These are phyloP conservation scores for Microtus montanus DNA, from an alignment of 2,113 vertebrate species.

Conservation along the genomic window DNA sequence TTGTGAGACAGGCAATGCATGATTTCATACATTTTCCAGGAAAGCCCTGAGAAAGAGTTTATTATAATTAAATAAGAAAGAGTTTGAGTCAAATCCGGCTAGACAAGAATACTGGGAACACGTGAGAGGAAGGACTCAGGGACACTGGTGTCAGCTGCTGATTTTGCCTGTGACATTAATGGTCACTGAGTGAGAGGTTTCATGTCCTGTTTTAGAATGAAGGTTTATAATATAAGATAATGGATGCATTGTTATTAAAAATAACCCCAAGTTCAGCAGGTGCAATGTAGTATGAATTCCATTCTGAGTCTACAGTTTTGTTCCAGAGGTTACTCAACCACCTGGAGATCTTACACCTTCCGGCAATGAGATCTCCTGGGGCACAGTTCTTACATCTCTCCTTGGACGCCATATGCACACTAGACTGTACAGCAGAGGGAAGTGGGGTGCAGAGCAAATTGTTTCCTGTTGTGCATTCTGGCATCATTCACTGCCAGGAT, in stretches of 20 bases:
- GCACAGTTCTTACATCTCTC: not conserved
- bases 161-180: not conserved
- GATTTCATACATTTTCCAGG: not conserved
- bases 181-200: not conserved
- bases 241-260: not conserved
- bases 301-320: constrained; percentile 30
- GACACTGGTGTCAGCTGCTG: not conserved
- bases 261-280: not conserved
- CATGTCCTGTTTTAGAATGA: not conserved
- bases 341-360: not conserved
- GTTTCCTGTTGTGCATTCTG: not conserved
- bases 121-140: not conserved
- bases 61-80: constrained; percentile 14
- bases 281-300: not conserved
- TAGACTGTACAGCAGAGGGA: not conserved
- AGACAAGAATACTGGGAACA: not conserved
- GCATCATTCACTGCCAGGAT: not conserved
- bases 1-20: not conserved
- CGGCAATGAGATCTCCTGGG: not conserved
- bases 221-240: not conserved
- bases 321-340: not conserved
- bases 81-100: not conserved
- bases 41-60: not conserved
- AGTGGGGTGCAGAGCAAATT: accelerated
- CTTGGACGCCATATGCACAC: not conserved